Conservation (phyloP, 2,888 invertebrate genomes). For the Nephrotoma guestfalica region DNA sequence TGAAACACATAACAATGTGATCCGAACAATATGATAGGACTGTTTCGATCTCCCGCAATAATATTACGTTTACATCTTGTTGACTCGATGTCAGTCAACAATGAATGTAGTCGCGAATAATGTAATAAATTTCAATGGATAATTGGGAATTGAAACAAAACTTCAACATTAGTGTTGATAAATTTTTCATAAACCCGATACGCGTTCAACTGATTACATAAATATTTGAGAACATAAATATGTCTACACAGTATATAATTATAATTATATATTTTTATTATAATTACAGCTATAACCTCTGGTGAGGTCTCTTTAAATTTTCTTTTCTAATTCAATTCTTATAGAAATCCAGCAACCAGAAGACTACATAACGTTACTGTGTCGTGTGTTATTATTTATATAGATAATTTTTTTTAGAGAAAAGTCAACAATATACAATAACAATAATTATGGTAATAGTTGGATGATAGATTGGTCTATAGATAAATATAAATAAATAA, state of each 20-base stretch:
- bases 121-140: no score
- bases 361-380: neutral
- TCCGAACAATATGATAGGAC: no score
- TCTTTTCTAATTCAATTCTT: neutral
- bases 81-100: no score
- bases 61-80: no score
- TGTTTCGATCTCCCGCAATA: no score
- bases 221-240: neutral
- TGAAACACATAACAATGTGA: no score
- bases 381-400: neutral
- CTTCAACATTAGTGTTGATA: no score
- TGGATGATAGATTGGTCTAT: neutral
- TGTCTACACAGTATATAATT: neutral
- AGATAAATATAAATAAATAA: neutral
- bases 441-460: neutral
- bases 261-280: neutral
- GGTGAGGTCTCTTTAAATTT: neutral
- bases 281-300: neutral
- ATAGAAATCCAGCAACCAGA: neutral
- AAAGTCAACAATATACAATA: neutral
- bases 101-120: no score
- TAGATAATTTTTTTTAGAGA: neutral
- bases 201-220: neutral
- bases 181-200: neutral
- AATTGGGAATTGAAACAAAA: no score